These are phyloP conservation scores for Koerneria pararmatus DNA, from an alignment of 2,888 invertebrate species.

Conservation along the genomic window DNA sequence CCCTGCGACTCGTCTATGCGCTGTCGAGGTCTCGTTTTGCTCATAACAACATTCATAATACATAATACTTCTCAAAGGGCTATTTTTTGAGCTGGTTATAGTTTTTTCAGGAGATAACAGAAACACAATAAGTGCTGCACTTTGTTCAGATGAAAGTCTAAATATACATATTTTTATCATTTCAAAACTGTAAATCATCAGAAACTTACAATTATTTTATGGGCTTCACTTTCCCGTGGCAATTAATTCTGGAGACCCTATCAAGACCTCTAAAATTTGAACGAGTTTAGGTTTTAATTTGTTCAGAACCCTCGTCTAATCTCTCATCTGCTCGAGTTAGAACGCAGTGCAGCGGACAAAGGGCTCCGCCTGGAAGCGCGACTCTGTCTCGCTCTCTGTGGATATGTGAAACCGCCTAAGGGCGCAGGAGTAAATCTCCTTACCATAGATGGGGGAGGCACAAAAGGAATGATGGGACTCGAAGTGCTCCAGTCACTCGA, in stretches of 20 bases:
- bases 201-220: too few relatives aligned
- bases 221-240: too few relatives aligned
- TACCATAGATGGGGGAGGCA: constrained; percentile 84
- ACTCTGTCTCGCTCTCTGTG: constrained; percentile 48
- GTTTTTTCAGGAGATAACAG: too few relatives aligned
- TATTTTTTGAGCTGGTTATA: too few relatives aligned
- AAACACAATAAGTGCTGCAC: too few relatives aligned
- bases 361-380: constrained; percentile 38
- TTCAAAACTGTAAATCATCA: too few relatives aligned
- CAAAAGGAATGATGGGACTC: constrained; percentile 78
- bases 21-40: constrained; percentile 32
- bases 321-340: constrained; percentile 36
- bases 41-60: too few relatives aligned
- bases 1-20: constrained; percentile 46
- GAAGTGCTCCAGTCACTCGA: constrained; percentile 78
- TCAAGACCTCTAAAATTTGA: neutral
- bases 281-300: neutral
- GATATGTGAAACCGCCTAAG: constrained; percentile 31
- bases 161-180: too few relatives aligned
- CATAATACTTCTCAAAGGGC: too few relatives aligned
- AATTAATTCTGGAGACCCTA: neutral
- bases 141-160: too few relatives aligned
- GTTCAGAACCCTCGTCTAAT: constrained; percentile 30
- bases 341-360: constrained; percentile 30
- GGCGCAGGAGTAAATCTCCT: constrained; percentile 74